These are phyloP conservation scores for Ochropleura plecta DNA, from an alignment of 2,888 invertebrate species.

Conservation along the genomic window DNA sequence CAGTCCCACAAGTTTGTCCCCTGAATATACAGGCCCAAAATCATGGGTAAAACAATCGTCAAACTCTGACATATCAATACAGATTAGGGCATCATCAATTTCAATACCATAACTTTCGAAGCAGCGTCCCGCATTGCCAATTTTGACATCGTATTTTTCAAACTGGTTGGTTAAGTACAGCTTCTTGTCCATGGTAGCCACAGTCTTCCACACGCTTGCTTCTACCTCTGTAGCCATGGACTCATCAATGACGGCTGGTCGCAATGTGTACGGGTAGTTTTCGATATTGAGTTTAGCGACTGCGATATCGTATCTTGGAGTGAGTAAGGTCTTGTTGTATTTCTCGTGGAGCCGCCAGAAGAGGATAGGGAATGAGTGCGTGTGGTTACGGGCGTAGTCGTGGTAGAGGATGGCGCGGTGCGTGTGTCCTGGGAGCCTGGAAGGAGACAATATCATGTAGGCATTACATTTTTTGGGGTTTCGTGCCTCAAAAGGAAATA, in stretches of 20 bases:
- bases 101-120: constrained; percentile 44
- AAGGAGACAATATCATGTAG: neutral
- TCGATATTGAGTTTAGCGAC: constrained; percentile 80
- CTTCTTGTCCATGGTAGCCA: constrained; percentile 40
- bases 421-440: constrained; percentile 68
- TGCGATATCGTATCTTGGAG: constrained; percentile 80
- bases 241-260: constrained; percentile 30
- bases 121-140: constrained; percentile 21
- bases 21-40: constrained; percentile 46
- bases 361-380: constrained; percentile 78
- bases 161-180: constrained; percentile 50
- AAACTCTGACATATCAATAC: constrained; percentile 25
- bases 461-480: too few relatives aligned
- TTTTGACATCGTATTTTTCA: constrained; percentile 32
- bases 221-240: constrained; percentile 3
- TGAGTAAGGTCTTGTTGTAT: constrained; percentile 69
- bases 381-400: constrained; percentile 77
- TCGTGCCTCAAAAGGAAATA: too few relatives aligned
- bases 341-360: constrained; percentile 83
- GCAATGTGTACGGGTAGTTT: constrained; percentile 51
- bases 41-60: constrained; percentile 45
- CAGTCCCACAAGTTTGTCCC: constrained; percentile 43
- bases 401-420: constrained; percentile 80
- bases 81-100: constrained; percentile 43
- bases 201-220: constrained; percentile 53